Percentiles rank a stretch among this genome's conserved stretches.
Conservation (phyloP, 2,888 invertebrate species). For the Agonopterix alstromeriana region DNA sequence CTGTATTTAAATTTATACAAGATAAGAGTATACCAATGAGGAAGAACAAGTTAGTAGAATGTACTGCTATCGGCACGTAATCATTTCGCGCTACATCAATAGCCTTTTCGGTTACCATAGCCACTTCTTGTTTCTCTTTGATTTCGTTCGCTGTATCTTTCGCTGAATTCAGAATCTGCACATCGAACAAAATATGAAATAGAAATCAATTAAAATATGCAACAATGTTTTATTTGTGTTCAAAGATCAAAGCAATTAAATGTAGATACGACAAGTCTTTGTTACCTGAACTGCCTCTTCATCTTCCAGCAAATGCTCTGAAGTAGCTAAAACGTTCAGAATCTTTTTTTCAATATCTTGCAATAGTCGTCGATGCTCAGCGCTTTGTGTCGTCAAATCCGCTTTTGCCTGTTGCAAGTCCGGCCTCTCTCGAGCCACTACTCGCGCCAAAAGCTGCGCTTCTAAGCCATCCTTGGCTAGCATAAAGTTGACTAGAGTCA, state of each 20-base stretch:
- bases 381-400: constrained; percentile 90
- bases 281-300: constrained; percentile 88
- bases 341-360: constrained; percentile 96
- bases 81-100: constrained; percentile 90
- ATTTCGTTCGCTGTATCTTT: constrained; percentile 94
- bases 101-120: constrained; percentile 92
- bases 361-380: constrained; percentile 86
- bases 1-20: background rate
- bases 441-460: constrained; percentile 92
- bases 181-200: background rate
- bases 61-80: constrained; percentile 93
- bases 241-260: background rate
- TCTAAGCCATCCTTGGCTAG: constrained; percentile 91
- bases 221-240: background rate
- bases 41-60: constrained; percentile 94
- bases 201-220: background rate
- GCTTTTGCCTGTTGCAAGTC: constrained; percentile 95
- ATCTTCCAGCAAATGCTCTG: constrained; percentile 84
- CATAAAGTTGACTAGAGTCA: constrained; percentile 94
- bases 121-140: constrained; percentile 91
- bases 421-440: constrained; percentile 93
- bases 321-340: constrained; percentile 76
- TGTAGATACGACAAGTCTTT: background rate
- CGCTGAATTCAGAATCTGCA: constrained; percentile 89
- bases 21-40: constrained; percentile 81